Evolutionary conservation across 2,113 vertebrate genomes (phyloP), one percentile per base, ranked within the genome.

Genomic region (Gila orcuttii): DNA sequence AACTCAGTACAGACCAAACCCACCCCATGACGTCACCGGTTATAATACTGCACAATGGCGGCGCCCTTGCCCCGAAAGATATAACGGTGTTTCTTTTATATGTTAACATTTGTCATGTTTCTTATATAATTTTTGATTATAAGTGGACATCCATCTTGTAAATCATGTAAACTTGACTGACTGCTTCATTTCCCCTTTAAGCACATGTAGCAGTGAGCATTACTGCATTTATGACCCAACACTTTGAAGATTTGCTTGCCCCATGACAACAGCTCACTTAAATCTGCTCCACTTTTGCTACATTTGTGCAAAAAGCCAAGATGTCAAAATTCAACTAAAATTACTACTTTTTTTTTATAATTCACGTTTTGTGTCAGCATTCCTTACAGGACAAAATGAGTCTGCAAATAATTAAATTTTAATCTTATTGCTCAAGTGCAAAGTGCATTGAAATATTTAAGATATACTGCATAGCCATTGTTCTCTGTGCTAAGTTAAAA

Each of bases 361-460:
- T 36, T 55, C 9, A 59, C 4, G 0, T 33, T 66, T 66, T 21
- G 36, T n/a, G 33, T 57, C 47, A 57, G 75, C 47, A 42, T 69
- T 64, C 21, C 28, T 45, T 33, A 25, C 31, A 68, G 25, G 25
- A 55, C 23, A 69, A 79, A 68, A 25, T 3, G 45, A 57, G 62
- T 39, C 64, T 68, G 60, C 64, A 71, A 85, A 28, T 36, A 79
- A 79, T 79, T 4, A 57, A 57, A 85, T 69, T 79, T 79, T 79
- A 42, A 79, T 68, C 33, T n/a, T 57, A 79, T 52, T 57, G 62
- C 84, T 39, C 6, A 31, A 45, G 71, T 66, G 79, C 73, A 86
- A 82, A 86, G 71, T 75, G 47, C 31, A 66, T 31, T 74, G 36
- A 85, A 87, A 75, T 81, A 81, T 85, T 80, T 33, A 87, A 75